Base-by-base conservation (phyloP, 2,888 invertebrate species). In the Clistopyga incitator region DNA sequence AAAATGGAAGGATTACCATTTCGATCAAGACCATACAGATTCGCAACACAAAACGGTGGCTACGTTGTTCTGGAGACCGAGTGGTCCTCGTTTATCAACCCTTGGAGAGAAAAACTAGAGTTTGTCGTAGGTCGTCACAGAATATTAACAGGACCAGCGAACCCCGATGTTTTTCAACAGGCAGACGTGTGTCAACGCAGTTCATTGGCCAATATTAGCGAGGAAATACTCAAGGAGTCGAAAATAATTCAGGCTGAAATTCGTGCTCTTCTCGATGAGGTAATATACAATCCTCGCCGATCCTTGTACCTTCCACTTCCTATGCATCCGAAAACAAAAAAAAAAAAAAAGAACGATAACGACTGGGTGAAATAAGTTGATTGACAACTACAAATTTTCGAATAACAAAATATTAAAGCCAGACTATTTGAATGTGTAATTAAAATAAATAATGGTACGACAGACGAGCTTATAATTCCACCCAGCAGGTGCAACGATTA, bases 81-180 rank as follows among this genome's bases (percentile, higher is more conserved):
- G 92, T 99, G 98, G 98, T 97, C 97, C 0, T 97, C 97, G 84
- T 98, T 98, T 91, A 95, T 98, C 64, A 98, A 99, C 94, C 98
- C 98, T 0, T 99, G 98, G 98, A 97, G 97, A 0, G 96, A 96
- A 90, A 96, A 97, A 92, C 94, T 99, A 74, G 98, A 99, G 91
- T 98, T 98, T 92, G 96, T 99, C 72, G 96, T 96, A 87, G 98
- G 97, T 42, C 96, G 97, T 91, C 97, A 98, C 93, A 94, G 95
- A 78, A 95, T 98, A 0, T 87, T 94, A 29, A 90, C 96, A 96
- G 98, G 98, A 15, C 98, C 98, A 0, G 90, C 92, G 20, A 96
- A 96, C 91, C 96, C 97, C 0, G 95, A 98, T 87, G 96, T 98
- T 1, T 97, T 98, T 88, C 95, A 95, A 84, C 81, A 92, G 10